phyloP scores from a whole-genome alignment of 2,113 vertebrate species.

The Caretta caretta region DNA sequence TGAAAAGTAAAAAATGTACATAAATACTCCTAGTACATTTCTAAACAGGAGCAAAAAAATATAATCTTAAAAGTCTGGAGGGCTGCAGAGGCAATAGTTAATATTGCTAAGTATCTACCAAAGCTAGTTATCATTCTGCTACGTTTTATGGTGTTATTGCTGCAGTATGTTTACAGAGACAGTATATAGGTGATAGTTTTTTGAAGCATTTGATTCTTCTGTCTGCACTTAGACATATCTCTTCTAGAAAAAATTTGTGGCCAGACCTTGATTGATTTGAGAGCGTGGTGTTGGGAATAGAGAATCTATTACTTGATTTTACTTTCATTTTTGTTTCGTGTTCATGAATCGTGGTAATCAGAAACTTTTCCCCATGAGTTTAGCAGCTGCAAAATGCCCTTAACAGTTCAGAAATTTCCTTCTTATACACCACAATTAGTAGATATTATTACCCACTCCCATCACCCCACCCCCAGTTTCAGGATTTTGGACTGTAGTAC shows the following conservation, averaged over 20 bases:
- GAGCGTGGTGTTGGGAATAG: neutral
- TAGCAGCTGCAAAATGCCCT: neutral
- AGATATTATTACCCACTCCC: neutral
- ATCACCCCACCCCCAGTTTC: neutral
- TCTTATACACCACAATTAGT: accelerated
- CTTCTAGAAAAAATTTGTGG: neutral
- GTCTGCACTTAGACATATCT: neutral
- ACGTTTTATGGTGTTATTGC: accelerated
- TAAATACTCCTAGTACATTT: neutral
- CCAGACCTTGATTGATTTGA: neutral
- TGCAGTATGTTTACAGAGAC: neutral
- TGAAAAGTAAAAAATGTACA: neutral
- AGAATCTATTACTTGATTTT: neutral
- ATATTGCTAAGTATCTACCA: neutral
- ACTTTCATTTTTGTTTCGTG: conserved; percentile 4
- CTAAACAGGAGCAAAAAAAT: neutral
- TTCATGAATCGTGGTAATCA: neutral
- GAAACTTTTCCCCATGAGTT: neutral
- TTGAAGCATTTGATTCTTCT: neutral
- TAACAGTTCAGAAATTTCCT: neutral
- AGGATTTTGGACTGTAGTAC: neutral
- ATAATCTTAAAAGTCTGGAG: neutral
- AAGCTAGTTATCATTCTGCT: neutral
- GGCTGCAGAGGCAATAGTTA: neutral
- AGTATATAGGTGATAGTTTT: neutral